Evolutionary conservation across 1,140 invertebrate species (phyloP).

Genomic region (Anadara kagoshimensis): DNA sequence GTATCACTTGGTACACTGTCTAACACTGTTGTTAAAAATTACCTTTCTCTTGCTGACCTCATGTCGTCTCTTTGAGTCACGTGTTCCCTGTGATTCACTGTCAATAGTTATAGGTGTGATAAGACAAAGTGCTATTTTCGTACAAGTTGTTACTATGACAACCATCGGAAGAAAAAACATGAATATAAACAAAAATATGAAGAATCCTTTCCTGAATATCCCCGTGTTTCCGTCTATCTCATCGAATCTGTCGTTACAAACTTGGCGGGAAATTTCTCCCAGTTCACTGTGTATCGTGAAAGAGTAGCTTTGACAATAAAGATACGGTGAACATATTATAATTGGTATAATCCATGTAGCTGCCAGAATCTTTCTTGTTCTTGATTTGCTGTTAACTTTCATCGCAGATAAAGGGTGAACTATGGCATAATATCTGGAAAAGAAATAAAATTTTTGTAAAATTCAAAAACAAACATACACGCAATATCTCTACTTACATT

Average conservation of each 20-base stretch:
- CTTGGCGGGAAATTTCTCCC: conserved; percentile 69
- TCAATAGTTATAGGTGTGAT: conserved; percentile 62
- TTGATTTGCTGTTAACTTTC: conserved; percentile 69
- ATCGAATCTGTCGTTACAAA: conserved; percentile 71
- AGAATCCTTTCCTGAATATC: conserved; percentile 72
- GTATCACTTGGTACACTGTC: too few relatives aligned
- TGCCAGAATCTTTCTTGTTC: conserved; percentile 71
- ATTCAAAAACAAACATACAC: too few relatives aligned
- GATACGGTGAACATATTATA: conserved; percentile 70
- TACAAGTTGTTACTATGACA: conserved; percentile 74
- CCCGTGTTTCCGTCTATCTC: conserved; percentile 58
- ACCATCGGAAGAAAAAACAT: conserved; percentile 74
- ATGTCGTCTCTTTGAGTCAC: conserved; percentile 53
- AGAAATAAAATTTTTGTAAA: conserved; percentile 9
- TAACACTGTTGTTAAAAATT: too few relatives aligned
- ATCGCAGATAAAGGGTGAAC: conserved; percentile 75
- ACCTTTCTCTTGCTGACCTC: conserved; percentile 69
- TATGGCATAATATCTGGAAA: conserved; percentile 75
- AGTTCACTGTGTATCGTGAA: conserved; percentile 67
- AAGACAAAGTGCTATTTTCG: conserved; percentile 72
- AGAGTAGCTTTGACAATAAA: conserved; percentile 60
- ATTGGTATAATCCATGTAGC: conserved; percentile 73
- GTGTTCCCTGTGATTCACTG: conserved; percentile 40
- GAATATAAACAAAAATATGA: conserved; percentile 73
- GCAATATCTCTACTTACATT: too few relatives aligned